Evolutionary conservation across 2,888 invertebrate species (phyloP).

Genomic region (Torymus texanus): DNA sequence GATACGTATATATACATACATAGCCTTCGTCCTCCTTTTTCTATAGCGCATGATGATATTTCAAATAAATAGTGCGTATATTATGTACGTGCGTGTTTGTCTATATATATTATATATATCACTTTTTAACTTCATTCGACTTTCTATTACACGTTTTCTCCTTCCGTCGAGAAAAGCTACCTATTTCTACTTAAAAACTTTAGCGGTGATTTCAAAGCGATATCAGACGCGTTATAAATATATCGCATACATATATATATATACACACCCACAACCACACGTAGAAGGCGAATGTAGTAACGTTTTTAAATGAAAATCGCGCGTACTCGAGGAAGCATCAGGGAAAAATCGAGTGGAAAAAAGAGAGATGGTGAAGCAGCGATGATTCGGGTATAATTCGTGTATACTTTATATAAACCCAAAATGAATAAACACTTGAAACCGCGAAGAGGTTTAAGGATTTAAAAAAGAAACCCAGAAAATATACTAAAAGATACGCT

Average conservation of each 20-base stretch:
- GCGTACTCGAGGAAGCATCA: too few species aligned
- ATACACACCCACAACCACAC: neutral
- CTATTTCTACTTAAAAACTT: slow-evolving; percentile 50
- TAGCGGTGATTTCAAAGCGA: slow-evolving; percentile 34
- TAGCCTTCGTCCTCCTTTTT: slow-evolving; percentile 34
- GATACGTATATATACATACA: neutral
- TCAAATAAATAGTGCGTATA: neutral
- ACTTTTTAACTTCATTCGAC: slow-evolving; percentile 1
- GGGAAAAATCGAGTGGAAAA: too few species aligned
- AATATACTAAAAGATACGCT: too few species aligned
- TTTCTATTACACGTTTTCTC: slow-evolving; percentile 42
- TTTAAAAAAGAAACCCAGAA: too few species aligned
- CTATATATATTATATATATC: neutral
- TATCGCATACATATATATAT: slow-evolving; percentile 8
- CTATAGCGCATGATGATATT: slow-evolving; percentile 16
- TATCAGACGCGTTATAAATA: neutral
- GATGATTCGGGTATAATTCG: too few species aligned
- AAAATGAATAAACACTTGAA: too few species aligned
- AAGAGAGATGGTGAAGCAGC: too few species aligned
- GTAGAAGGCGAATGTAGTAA: too few species aligned
- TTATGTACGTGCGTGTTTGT: slow-evolving; percentile 1
- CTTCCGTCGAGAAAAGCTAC: slow-evolving; percentile 16
- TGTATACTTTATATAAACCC: too few species aligned
- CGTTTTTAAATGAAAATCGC: too few species aligned
- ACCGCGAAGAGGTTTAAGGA: too few species aligned